Evolutionary conservation across 2,888 invertebrate genomes (phyloP).

Genomic region (Drosophila meridiana): DNA sequence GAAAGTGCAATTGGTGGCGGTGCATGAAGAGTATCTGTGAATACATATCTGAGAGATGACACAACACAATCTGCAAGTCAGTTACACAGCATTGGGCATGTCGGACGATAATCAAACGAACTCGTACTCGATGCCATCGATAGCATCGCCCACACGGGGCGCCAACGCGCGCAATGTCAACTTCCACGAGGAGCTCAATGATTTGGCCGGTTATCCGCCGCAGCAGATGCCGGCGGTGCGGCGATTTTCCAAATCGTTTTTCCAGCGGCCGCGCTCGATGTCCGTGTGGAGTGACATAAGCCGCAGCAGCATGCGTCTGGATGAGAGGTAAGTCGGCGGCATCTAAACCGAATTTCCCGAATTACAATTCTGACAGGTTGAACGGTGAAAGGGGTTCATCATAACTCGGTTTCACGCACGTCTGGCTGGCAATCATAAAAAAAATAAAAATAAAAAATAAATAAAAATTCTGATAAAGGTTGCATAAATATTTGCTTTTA

Average conservation of each 20-base stretch:
- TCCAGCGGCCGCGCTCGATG: conserved; percentile 90
- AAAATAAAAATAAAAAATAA: background rate
- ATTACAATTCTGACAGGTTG: background rate
- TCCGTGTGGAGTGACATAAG: conserved; percentile 95
- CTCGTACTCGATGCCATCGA: conserved; percentile 82
- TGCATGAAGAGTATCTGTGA: conserved; percentile 5
- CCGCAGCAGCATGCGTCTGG: conserved; percentile 91
- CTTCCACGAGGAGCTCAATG: conserved; percentile 82
- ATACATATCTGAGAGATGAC: conserved; percentile 80
- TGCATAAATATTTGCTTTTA: conserved; percentile 63
- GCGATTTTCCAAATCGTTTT: conserved; percentile 84
- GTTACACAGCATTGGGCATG: conserved; percentile 85
- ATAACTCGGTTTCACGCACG: conserved; percentile 25
- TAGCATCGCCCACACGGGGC: conserved; percentile 76
- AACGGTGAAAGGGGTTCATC: conserved; percentile 2
- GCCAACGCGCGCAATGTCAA: conserved; percentile 82
- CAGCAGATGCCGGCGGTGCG: conserved; percentile 77
- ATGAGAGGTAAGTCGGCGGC: conserved; percentile 83
- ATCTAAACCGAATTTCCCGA: background rate
- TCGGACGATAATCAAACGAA: conserved; percentile 84
- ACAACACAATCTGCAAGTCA: conserved; percentile 84
- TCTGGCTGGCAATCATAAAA: conserved; percentile 23
- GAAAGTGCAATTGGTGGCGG: conserved; percentile 4
- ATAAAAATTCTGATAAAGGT: conserved; percentile 32
- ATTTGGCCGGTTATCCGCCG: conserved; percentile 77